These are phyloP conservation scores for Ophion costatus DNA, from an alignment of 2,888 invertebrate species.

Conservation along the genomic window DNA sequence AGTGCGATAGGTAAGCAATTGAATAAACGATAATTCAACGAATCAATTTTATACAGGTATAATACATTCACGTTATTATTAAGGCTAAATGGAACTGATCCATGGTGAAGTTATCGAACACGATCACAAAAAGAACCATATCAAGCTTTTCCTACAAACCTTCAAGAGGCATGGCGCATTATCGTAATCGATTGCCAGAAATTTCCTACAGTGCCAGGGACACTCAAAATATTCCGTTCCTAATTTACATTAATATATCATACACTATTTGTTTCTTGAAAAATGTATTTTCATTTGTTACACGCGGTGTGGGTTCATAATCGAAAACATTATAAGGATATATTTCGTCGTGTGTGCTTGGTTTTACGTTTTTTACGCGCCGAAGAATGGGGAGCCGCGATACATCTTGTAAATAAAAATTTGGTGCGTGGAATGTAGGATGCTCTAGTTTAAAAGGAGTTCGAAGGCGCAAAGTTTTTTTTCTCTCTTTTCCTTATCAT, in stretches of 20 bases:
- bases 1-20: conserved; percentile 27
- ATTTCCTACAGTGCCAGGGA: conserved; percentile 58
- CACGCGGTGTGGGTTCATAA: conserved; percentile 24
- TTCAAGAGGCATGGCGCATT: conserved; percentile 59
- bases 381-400: conserved; percentile 50
- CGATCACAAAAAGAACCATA: conserved; percentile 62
- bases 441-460: conserved; percentile 73
- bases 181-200: conserved; percentile 64
- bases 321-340: conserved; percentile 54
- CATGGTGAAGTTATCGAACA: conserved; percentile 57
- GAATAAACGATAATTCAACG: conserved; percentile 61
- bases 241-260: conserved; percentile 46
- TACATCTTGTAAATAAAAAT: conserved; percentile 69
- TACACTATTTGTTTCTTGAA: conserved; percentile 56
- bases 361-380: conserved; percentile 17
- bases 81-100: conserved; percentile 59
- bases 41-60: conserved; percentile 75
- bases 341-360: conserved; percentile 38
- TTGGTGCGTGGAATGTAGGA: conserved; percentile 80
- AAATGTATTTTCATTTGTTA: conserved; percentile 60
- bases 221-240: conserved; percentile 54
- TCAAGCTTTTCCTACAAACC: conserved; percentile 53
- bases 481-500: conserved; percentile 74
- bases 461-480: conserved; percentile 61
- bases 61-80: conserved; percentile 74